phyloP scores from a whole-genome alignment of 2,888 invertebrate genomes.

The Patella ulyssiponensis region DNA sequence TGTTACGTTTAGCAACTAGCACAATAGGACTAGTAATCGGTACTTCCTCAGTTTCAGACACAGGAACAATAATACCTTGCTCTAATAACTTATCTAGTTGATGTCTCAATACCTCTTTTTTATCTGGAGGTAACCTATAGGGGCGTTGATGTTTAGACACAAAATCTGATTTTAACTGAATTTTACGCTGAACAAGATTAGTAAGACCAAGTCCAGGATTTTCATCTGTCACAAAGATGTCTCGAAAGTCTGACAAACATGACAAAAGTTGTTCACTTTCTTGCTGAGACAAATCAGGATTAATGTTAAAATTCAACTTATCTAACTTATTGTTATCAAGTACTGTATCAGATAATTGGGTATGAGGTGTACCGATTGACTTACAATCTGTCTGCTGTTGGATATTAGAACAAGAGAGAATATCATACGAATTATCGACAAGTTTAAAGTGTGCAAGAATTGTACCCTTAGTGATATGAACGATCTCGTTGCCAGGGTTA shows the following conservation, averaged over 20 bases:
- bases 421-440: not conserved
- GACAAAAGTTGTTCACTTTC: not conserved
- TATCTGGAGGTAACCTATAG: constrained; percentile 31
- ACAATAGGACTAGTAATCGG: constrained; percentile 34
- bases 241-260: not conserved
- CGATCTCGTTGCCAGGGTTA: not conserved
- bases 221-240: not conserved
- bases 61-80: constrained; percentile 28
- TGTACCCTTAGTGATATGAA: not conserved
- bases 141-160: constrained; percentile 28
- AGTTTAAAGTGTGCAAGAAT: not conserved
- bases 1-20: constrained; percentile 28
- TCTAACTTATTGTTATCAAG: not conserved
- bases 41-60: constrained; percentile 24
- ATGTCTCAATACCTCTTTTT: constrained; percentile 27
- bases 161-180: constrained; percentile 22
- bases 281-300: not conserved
- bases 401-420: not conserved
- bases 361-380: too few species aligned
- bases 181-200: constrained; percentile 23
- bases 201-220: constrained; percentile 10
- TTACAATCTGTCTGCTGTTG: not conserved
- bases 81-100: constrained; percentile 27
- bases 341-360: not conserved
- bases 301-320: not conserved